phyloP scores from a whole-genome alignment of 2,797 vertebrate species.

The Atherinosoma microstoma region DNA sequence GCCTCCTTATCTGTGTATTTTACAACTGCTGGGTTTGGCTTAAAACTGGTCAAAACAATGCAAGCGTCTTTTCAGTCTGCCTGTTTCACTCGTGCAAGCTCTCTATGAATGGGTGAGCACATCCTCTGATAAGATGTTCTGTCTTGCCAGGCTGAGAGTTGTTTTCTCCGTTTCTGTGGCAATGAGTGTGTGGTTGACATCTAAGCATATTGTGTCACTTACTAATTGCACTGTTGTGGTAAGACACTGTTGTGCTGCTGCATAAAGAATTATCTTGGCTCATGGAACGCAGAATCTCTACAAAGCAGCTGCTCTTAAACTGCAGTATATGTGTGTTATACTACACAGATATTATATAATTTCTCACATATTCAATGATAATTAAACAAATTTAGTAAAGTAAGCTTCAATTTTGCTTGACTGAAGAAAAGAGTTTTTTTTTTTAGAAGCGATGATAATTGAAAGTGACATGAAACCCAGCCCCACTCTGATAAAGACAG shows the following conservation, averaged over 20 bases:
- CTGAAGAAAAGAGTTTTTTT: not conserved
- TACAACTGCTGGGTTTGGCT: not conserved
- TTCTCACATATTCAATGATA: not conserved
- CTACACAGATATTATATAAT: not conserved
- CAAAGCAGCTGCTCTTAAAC: not conserved
- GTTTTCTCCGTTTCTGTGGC: not conserved
- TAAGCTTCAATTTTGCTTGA: not conserved
- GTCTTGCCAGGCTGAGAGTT: not conserved
- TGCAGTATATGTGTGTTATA: not conserved
- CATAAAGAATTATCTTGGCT: not conserved
- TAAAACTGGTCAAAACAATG: not conserved
- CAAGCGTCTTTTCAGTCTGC: not conserved
- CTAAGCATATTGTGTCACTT: not conserved
- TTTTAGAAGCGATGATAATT: slow-evolving; percentile 20
- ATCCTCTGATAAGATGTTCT: not conserved
- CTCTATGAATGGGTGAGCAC: not conserved
- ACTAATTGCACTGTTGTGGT: not conserved
- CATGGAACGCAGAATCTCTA: not conserved
- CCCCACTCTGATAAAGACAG: slow-evolving; percentile 31
- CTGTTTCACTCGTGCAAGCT: not conserved
- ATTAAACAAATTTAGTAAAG: slow-evolving; percentile 1
- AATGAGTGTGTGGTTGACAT: not conserved
- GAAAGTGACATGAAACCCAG: slow-evolving; percentile 43
- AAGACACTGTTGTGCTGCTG: not conserved
- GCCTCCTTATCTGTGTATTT: not conserved